A percentile compares a stretch with the other conserved stretches of the same genome.
phyloP scores from a whole-genome alignment of 2,888 invertebrate species.

The Sceliomorpha sp. region DNA sequence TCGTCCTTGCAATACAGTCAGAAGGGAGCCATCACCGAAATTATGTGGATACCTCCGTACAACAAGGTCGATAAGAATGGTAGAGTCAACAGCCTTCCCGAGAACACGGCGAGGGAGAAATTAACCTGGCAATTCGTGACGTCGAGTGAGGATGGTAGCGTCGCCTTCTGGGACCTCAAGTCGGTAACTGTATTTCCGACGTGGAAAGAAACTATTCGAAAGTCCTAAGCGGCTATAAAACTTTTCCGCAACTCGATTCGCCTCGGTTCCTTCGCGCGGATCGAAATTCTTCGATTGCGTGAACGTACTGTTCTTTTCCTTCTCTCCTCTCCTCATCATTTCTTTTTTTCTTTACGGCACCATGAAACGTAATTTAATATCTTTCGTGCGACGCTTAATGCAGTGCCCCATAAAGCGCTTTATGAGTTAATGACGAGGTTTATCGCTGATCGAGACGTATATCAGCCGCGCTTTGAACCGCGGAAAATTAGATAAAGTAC shows the following conservation, averaged over 20 bases:
- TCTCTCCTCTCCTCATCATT: neutral
- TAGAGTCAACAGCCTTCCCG: constrained; percentile 78
- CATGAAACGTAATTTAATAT: constrained; percentile 2
- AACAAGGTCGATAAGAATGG: constrained; percentile 84
- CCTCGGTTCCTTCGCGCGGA: constrained; percentile 28
- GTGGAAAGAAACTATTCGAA: constrained; percentile 65
- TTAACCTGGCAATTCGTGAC: constrained; percentile 85
- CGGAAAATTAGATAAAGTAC: too few species aligned
- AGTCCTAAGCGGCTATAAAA: constrained; percentile 67
- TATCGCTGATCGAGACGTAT: neutral
- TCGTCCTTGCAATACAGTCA: constrained; percentile 85
- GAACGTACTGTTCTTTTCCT: constrained; percentile 27
- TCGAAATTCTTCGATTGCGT: constrained; percentile 46
- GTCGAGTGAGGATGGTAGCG: constrained; percentile 85
- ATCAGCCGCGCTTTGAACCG: neutral
- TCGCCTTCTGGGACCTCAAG: constrained; percentile 75
- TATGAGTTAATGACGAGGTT: neutral
- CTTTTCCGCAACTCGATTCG: constrained; percentile 54
- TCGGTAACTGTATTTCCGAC: constrained; percentile 61
- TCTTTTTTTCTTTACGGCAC: neutral
- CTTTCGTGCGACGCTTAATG: neutral
- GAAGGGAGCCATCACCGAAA: constrained; percentile 83
- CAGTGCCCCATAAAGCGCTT: neutral
- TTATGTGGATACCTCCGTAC: constrained; percentile 86
- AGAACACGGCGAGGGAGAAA: constrained; percentile 70